phyloP scores from a whole-genome alignment of 2,888 invertebrate genomes.

The Colostygia pectinataria region DNA sequence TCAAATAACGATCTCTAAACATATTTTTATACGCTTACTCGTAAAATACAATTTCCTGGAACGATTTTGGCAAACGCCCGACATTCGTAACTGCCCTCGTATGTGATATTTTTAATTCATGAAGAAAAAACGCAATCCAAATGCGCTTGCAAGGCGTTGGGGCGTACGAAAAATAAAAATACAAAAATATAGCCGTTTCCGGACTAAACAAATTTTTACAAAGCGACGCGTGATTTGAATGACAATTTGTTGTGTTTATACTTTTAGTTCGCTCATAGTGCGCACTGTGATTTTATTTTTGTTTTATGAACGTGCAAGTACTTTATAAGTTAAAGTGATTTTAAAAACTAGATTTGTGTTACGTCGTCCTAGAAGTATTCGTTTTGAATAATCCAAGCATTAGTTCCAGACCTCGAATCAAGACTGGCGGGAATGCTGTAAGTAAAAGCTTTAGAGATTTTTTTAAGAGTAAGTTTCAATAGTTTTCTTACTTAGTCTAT shows the following conservation, averaged over 20 bases:
- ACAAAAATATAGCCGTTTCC: conserved; percentile 56
- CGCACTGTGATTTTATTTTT: conserved; percentile 12
- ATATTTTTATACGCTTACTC: conserved; percentile 39
- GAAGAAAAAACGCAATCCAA: conserved; percentile 54
- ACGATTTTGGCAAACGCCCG: conserved; percentile 48
- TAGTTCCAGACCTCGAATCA: not conserved
- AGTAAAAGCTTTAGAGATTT: not conserved
- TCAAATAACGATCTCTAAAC: conserved; percentile 34
- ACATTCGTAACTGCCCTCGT: conserved; percentile 30
- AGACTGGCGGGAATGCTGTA: conserved; percentile 19
- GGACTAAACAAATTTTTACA: conserved; percentile 62
- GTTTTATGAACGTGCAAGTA: conserved; percentile 2
- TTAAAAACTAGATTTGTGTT: conserved; percentile 8
- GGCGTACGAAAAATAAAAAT: conserved; percentile 33
- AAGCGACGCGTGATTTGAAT: conserved; percentile 50
- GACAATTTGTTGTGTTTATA: conserved; percentile 24
- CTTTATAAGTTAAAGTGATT: conserved; percentile 19
- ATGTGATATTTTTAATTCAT: conserved; percentile 74
- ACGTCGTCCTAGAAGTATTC: not conserved
- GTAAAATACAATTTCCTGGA: conserved; percentile 44
- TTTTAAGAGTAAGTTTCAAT: not conserved
- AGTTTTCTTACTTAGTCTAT: too few species aligned
- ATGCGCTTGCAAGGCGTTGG: conserved; percentile 51
- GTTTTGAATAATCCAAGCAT: not conserved
- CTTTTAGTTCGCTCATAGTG: conserved; percentile 14